Base-by-base conservation (phyloP, 1,140 invertebrate species). In the Ladona fulva region DNA sequence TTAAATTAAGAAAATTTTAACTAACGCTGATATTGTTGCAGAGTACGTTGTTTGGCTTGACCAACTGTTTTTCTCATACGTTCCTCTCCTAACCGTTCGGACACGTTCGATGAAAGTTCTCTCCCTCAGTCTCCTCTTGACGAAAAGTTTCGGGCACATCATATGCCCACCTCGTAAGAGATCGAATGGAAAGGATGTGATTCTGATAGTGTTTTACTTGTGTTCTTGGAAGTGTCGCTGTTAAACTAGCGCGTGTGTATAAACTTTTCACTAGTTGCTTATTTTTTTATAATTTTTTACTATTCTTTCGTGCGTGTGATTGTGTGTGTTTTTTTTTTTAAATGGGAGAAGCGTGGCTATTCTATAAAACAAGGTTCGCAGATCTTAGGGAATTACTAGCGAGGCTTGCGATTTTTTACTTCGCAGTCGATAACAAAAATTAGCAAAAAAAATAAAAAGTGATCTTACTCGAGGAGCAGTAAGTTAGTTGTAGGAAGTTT, bases 201-300 rank as follows among this genome's bases (percentile, higher is more conserved):
- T 66, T 66, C 52, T 12, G 52, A 16, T 66, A 66, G 52, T 66
- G 52, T 66, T 66, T 66, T 37, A 37, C 52, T 66, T 66, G 52
- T 66, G 52, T 22, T 66, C 52, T 16, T 37, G n/a, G 52, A 66
- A 66, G 52, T 66, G 52, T 66, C 52, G 52, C n/a, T 12, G 52
- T 66, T 12, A 66, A 66, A 66, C 14, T 66, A 66, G 52, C 14
- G 52, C 52, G 52, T 66, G 52, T 66, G 52, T 12, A 19, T 22
- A 66, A 66, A 66, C 52, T 22, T 66, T 66, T 66, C 14, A 19
- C 52, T 66, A 66, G 52, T 66, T 66, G 52, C 52, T 66, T 66
- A 66, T 66, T 66, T 66, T 37, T 66, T 66, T 66, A 66, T 66
- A 66, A 66, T 66, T 66, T 66, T 66, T 66, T 66, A 66, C 52